Conservation (phyloP, 2,888 invertebrate species). For the Globia sparganii region DNA sequence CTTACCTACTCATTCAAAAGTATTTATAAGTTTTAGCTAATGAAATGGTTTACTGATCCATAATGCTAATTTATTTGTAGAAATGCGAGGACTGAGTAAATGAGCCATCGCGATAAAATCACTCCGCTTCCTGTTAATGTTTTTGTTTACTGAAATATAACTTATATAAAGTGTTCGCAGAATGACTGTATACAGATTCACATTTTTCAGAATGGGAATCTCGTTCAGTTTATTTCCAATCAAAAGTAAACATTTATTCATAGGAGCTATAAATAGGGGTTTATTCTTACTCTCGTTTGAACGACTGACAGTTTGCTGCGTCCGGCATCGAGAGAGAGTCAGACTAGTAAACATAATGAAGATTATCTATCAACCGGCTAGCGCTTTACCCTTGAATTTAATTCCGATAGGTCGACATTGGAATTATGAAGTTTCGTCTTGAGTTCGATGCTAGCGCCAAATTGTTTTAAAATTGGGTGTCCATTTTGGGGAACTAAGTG, state of each 20-base stretch:
- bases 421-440: too few relatives aligned
- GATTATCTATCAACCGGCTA: slow-evolving; percentile 48
- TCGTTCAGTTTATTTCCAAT: slow-evolving; percentile 53
- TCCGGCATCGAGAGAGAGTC: slow-evolving; percentile 35
- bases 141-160: slow-evolving; percentile 58
- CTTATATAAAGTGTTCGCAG: slow-evolving; percentile 48
- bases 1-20: neutral
- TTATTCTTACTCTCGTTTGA: slow-evolving; percentile 59
- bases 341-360: slow-evolving; percentile 52
- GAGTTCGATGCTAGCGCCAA: too few relatives aligned
- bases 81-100: slow-evolving; percentile 27
- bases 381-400: too few relatives aligned
- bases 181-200: slow-evolving; percentile 42
- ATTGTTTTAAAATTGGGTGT: too few relatives aligned
- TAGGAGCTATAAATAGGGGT: slow-evolving; percentile 57
- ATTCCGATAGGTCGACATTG: too few relatives aligned
- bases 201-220: slow-evolving; percentile 52
- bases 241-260: slow-evolving; percentile 62
- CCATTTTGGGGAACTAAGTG: too few relatives aligned
- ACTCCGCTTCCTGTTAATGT: slow-evolving; percentile 53
- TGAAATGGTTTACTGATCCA: slow-evolving; percentile 40
- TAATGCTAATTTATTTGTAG: slow-evolving; percentile 30
- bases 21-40: slow-evolving; percentile 13
- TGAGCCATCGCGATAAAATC: slow-evolving; percentile 43
- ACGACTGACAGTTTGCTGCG: slow-evolving; percentile 50